Evolutionary conservation across 2,888 invertebrate species (phyloP).

Genomic region (Lutraria lutraria): DNA sequence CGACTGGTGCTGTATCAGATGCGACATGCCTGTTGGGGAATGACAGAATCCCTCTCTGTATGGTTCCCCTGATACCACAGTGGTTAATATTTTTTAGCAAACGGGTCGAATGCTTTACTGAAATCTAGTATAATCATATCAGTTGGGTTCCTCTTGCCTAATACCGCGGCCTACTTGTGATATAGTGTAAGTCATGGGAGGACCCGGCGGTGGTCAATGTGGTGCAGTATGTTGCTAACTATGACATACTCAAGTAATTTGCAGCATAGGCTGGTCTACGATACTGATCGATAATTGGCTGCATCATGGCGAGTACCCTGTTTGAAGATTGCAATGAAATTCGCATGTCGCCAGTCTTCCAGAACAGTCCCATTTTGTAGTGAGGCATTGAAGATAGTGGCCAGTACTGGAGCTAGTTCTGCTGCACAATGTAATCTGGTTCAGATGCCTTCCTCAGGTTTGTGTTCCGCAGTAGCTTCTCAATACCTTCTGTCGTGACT

Average conservation of each 20-base stretch:
- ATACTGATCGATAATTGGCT: conserved; percentile 45
- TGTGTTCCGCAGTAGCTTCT: conserved; percentile 34
- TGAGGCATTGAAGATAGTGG: conserved; percentile 31
- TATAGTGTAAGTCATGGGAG: conserved; percentile 33
- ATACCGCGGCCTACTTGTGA: conserved; percentile 32
- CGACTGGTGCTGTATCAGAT: background rate
- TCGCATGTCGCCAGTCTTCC: conserved; percentile 41
- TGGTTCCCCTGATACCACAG: no score
- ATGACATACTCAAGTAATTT: conserved; percentile 42
- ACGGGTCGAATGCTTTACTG: conserved; percentile 27
- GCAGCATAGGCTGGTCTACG: conserved; percentile 40
- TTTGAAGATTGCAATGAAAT: conserved; percentile 44
- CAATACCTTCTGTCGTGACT: conserved; percentile 35
- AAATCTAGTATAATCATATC: conserved; percentile 48
- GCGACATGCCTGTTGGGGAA: background rate
- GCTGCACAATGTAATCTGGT: conserved; percentile 40
- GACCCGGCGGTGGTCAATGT: background rate
- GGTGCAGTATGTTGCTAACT: no score
- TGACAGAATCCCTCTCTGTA: background rate
- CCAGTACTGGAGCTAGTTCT: conserved; percentile 36
- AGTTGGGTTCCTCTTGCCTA: conserved; percentile 42
- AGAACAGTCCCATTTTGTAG: conserved; percentile 37
- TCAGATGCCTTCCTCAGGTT: conserved; percentile 44
- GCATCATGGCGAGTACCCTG: conserved; percentile 43
- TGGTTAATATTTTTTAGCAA: conserved; percentile 34